These are phyloP conservation scores for Smutsia temminckii DNA, from an alignment of 2,797 vertebrate species.

Conservation along the genomic window DNA sequence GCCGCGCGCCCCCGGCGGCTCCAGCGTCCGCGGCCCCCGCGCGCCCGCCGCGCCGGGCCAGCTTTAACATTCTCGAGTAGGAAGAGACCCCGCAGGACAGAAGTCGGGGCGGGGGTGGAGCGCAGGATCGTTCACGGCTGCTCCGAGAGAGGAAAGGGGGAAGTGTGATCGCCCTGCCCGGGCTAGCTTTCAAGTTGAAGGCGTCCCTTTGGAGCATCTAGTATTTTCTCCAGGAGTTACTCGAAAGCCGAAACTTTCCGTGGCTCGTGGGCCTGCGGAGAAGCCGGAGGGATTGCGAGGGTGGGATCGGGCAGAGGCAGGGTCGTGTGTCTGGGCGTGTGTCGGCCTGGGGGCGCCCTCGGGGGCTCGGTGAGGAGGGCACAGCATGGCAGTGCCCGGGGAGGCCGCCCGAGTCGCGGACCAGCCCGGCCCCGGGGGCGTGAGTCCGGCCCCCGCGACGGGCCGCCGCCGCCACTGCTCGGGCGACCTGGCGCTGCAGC, in stretches of 20 bases:
- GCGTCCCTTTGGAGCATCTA: constrained; percentile 44
- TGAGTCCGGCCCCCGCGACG: background rate
- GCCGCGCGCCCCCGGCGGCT: background rate
- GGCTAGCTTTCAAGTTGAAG: constrained; percentile 22
- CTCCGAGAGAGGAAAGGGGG: background rate
- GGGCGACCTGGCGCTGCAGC: constrained; percentile 77
- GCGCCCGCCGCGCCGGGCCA: background rate
- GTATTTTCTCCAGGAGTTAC: constrained; percentile 23
- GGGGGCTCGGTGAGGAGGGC: background rate
- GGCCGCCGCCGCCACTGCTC: constrained; percentile 76
- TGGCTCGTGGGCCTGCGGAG: background rate
- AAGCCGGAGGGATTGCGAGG: background rate
- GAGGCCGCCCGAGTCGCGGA: background rate
- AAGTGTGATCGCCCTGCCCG: background rate
- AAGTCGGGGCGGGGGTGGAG: constrained; percentile 15
- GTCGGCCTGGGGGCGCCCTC: background rate
- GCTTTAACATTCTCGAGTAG: constrained; percentile 2
- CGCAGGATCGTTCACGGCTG: background rate
- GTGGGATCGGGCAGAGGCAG: background rate
- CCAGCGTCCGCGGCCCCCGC: background rate
- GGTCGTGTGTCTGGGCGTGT: background rate
- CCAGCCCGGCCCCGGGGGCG: background rate
- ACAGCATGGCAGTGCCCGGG: constrained; percentile 58
- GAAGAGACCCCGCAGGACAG: constrained; percentile 5
- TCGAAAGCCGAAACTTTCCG: constrained; percentile 56